Evolutionary conservation across 2,797 vertebrate species (phyloP), one percentile per base, ranked within the genome.

Genomic region (Tenualosa ilisha): DNA sequence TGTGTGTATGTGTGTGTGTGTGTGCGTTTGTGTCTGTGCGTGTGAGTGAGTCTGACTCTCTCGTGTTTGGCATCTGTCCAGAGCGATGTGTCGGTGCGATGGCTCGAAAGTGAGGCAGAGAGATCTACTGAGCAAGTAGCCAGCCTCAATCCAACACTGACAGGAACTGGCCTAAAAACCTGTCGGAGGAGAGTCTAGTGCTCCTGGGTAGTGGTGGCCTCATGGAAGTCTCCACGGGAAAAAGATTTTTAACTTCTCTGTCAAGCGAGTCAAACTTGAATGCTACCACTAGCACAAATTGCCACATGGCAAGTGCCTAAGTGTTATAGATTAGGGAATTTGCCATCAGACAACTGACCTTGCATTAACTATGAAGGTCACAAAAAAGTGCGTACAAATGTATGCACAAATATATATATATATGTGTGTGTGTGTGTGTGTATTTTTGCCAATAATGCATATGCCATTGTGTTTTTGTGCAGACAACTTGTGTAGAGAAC

Each of bases 1-100:
- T 40, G 54, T 56, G 43, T 81, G 11, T 83, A 68, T 85, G 31
- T 82, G 53, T 81, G 46, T 83, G 3, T 49, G 82, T 63, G 26
- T 43, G 24, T 82, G 81, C 54, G 81, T 82, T 43, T 84, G 61
- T 84, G 61, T 63, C 20, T 24, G n/a, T 63, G 59, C n/a, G 3
- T 63, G 59, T 24, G 59, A 7, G 20, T n/a, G 65, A 31, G 26
- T 13, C 11, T 72, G 26, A 72, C n/a, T 72, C 63, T 68, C 24
- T 8, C 24, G 40, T 79, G 40, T 79, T 46, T 79, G 37, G 20
- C 40, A 79, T 46, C 37, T 79, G 72, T 43, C 72, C 15, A 46
- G n/a, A n/a, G n/a, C n/a, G n/a, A n/a, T 79, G 72, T 43, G 37
- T 79, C 72, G 22, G 37, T 46, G 65, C 6, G 26, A 40, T 9